Evolutionary conservation across 2,888 invertebrate genomes (phyloP).

Genomic region (Drosophila barbarae): DNA sequence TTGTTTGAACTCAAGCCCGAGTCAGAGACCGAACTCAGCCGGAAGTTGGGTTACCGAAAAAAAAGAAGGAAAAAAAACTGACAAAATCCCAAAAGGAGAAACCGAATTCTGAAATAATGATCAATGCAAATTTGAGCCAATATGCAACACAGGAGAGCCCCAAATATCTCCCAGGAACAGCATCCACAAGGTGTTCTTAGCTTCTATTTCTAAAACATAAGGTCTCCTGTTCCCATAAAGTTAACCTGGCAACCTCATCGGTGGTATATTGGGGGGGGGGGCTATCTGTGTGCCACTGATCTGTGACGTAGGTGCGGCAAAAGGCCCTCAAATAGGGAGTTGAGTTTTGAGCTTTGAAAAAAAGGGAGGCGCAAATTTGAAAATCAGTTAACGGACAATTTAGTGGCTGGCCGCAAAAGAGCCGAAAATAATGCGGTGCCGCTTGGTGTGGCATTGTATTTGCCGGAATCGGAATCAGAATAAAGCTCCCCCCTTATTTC

Average conservation of each 20-base stretch:
- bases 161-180: neutral
- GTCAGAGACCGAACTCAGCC: conserved; percentile 34
- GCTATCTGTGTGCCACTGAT: conserved; percentile 7
- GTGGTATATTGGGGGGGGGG: neutral
- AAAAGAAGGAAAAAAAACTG: conserved; percentile 43
- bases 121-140: neutral
- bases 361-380: conserved; percentile 54
- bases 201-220: neutral
- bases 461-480: neutral
- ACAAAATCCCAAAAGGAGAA: conserved; percentile 20
- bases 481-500: neutral
- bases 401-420: conserved; percentile 62
- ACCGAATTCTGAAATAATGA: neutral
- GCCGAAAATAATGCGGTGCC: conserved; percentile 62
- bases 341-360: conserved; percentile 14
- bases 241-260: neutral
- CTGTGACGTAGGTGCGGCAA: conserved; percentile 62
- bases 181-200: neutral
- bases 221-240: neutral
- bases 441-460: conserved; percentile 66
- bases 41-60: conserved; percentile 74
- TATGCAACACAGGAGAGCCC: neutral
- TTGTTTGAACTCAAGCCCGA: conserved; percentile 43
- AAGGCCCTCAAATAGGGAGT: conserved; percentile 3
- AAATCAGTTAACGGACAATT: conserved; percentile 71